A percentile compares a stretch with the other conserved stretches of the same genome.
These are phyloP conservation scores for Agriopis leucophaearia DNA, from an alignment of 2,888 invertebrate species.

Conservation along the genomic window DNA sequence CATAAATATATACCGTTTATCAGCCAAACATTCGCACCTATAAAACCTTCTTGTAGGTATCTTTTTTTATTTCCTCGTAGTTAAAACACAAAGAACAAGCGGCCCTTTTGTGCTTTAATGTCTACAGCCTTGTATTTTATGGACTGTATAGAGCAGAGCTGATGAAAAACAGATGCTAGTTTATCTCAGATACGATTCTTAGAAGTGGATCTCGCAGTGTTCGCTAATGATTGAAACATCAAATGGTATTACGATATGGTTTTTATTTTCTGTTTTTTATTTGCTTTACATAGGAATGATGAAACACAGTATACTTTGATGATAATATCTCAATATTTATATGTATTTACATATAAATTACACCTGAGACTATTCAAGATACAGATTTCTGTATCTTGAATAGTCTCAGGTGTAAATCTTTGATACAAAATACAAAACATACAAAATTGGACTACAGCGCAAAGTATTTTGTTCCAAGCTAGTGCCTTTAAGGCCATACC, in stretches of 20 bases:
- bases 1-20: too few relatives aligned
- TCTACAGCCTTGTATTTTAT: constrained; percentile 39
- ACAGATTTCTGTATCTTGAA: too few relatives aligned
- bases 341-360: too few relatives aligned
- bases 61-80: not conserved
- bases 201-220: constrained; percentile 37
- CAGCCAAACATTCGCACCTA: too few relatives aligned
- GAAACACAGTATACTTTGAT: not conserved
- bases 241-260: constrained; percentile 3
- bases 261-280: constrained; percentile 20
- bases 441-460: too few relatives aligned
- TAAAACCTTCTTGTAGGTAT: not conserved
- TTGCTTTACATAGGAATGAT: not conserved
- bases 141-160: constrained; percentile 30
- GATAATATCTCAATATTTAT: too few relatives aligned
- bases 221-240: constrained; percentile 16
- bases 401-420: too few relatives aligned
- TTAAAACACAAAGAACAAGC: constrained; percentile 37
- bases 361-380: too few relatives aligned
- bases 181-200: constrained; percentile 37
- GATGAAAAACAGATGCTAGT: constrained; percentile 45
- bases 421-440: too few relatives aligned
- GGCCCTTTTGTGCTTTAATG: constrained; percentile 33
- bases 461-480: too few relatives aligned
- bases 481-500: too few relatives aligned